Evolutionary conservation across 2,113 vertebrate species (phyloP), one percentile per base, ranked within the genome.

Genomic region (Xiphophorus hellerii): DNA sequence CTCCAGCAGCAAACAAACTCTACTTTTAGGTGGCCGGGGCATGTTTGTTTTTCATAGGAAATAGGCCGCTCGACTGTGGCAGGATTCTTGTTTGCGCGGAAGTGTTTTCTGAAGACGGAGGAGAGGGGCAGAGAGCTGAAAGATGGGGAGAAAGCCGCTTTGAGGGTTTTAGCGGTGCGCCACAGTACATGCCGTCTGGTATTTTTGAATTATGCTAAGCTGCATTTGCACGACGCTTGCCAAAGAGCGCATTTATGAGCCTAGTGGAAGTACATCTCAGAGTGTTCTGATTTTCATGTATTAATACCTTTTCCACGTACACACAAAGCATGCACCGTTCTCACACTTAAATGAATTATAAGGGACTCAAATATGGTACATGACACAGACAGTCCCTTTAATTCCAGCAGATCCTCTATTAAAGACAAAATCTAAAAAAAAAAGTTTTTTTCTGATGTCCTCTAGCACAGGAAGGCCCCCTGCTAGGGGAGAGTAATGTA

Each of bases 181-280:
- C 78, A 79, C 73, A 76, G 86, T 73, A 87, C 74, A 87, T 79
- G 81, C 82, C 62, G 89, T 89, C 89, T 92, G 89, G 87, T 81
- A 89, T 93, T 93, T 91, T 64, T 88, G 90, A 92, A 89, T 91
- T 87, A 91, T 92, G 73, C 78, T 93, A 92, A 91, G 84, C 91
- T 92, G 87, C 74, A 73, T 85, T 91, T 88, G 84, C 77, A 4
- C 35, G 86, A 60, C 63, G 66, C 73, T 84, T 75, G 85, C 89
- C 88, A 85, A 88, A 87, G 81, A 76, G 74, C 78, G 81, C 73
- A 78, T 92, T 90, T 90, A 88, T 92, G 88, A 84, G 78, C 77
- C 80, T 84, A 35, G 22, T 66, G 85, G 51, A 76, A 70, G 77
- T 73, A 71, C 83, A 71, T 85, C 69, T 25, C 8, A 58, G 51